Evolutionary conservation across 2,888 invertebrate genomes (phyloP).

Genomic region (Zele albiditarsus): DNA sequence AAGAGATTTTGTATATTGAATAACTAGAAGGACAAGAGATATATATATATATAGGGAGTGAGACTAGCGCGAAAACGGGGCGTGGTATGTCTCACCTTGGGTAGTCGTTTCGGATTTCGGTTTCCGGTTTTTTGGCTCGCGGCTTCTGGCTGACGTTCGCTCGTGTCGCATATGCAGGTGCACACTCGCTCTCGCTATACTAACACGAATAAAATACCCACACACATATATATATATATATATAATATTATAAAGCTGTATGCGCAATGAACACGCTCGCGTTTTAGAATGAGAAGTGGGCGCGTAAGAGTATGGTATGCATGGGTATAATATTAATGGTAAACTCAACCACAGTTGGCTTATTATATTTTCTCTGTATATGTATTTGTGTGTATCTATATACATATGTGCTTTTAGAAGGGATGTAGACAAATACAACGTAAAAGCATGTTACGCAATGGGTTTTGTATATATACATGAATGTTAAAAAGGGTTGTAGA

Average conservation of each 20-base stretch:
- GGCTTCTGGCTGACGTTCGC: conserved; percentile 11
- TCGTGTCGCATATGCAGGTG: conserved; percentile 38
- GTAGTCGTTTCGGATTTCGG: conserved; percentile 43
- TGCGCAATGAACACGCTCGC: conserved; percentile 17
- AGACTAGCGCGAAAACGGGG: conserved; percentile 41
- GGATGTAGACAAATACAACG: not conserved
- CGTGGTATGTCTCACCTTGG: conserved; percentile 43
- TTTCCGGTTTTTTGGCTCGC: conserved; percentile 39
- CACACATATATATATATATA: not conserved
- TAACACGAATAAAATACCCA: conserved; percentile 6
- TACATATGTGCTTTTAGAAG: not conserved
- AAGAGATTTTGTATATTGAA: conserved; percentile 2
- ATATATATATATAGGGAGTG: no score
- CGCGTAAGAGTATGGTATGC: not conserved
- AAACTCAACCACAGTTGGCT: not conserved
- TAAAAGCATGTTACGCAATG: not conserved
- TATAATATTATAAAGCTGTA: not conserved
- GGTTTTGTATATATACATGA: not conserved
- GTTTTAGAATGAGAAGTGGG: conserved; percentile 17
- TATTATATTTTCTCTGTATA: not conserved
- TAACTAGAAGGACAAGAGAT: not conserved
- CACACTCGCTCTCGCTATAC: conserved; percentile 13
- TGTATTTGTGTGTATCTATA: not conserved
- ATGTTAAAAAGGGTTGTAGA: not conserved
- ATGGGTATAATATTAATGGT: not conserved